Evolutionary conservation across 2,113 vertebrate species (phyloP), one percentile per base, ranked within the genome.

Genomic region (Myiagra hebetior): DNA sequence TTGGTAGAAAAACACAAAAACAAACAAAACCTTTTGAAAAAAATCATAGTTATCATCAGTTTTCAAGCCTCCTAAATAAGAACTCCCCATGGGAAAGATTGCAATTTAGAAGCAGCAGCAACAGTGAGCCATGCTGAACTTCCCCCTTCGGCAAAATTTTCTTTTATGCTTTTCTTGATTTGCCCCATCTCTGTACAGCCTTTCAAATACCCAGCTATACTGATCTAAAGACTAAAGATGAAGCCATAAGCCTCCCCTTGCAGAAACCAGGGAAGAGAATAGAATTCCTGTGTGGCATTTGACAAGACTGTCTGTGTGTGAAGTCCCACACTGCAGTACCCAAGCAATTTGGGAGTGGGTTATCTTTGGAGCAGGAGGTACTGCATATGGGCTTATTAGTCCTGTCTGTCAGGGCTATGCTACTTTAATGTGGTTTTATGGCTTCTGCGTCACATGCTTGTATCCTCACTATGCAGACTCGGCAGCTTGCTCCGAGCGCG

Each of bases 341-440:
- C 76, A 90, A 95, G 91, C 79, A 93, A 93, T 96, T 94, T 95
- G 88, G 75, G 79, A 96, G 80, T 63, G 92, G 95, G 88, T 91
- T 93, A 88, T 94, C 94, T 93, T 74, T 91, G 91, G 91, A 97
- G 92, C 86, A 95, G 96, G 91, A 95, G 94, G 86, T 50, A 86
- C 75, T 84, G 79, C 94, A 86, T 94, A 97, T 92, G 95, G 95
- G 91, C 79, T 95, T 95, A 94, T 95, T 97, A 97, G 92, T 95
- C 91, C 79, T 96, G 95, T 95, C 95, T 95, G 92, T 96, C 94
- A 96, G 83, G 92, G 63, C 94, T 96, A 39, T 55, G 80, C 86
- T 77, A 93, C 96, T 96, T 95, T 92, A 92, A 88, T 93, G 92
- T 92, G 85, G 75, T 53, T 96, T 95, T 88, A 73, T 57, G 94